Evolutionary conservation across 2,888 invertebrate genomes (phyloP), one percentile per base, ranked within the genome.

Genomic region (Hermaeophaga mercurialis): DNA sequence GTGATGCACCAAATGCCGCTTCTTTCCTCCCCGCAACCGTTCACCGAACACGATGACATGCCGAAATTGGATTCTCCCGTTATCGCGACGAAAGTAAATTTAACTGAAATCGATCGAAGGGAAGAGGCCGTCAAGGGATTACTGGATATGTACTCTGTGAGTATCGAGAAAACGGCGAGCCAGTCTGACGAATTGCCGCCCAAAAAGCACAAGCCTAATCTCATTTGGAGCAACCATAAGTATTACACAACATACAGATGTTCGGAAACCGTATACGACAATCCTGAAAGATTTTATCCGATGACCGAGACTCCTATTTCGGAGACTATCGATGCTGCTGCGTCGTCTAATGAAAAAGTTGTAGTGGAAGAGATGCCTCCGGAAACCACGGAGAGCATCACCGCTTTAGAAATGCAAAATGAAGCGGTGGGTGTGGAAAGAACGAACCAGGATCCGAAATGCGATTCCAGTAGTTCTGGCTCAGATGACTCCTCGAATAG

Each of bases 221-320:
- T 65, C 3, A 66, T 70, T 17, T 68, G 69, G 68, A 64, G 49
- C 36, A 64, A 65, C 38, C 66, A 65, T n/a, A 68, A 73, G 39
- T 75, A 71, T 63, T 77, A 73, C 54, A 71, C 75, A 0, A 70
- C 76, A 1, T 76, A 77, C 56, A 59, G 52, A 28, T 74, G 74
- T 49, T 48, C 62, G 1, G 58, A 68, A 9, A 70, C 68, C 1
- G 62, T 67, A 17, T 74, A 73, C 54, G 53, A 64, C 4, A 70
- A 74, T 34, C 52, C 59, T 1, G 73, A 77, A 12, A 56, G 75
- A n/a, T 76, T 77, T 62, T 77, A 72, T 60, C 77, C 78, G 0
- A 69, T 77, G 74, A 73, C 69, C 8, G 57, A 67, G 19, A 62
- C 63, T 22, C 75, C 78, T 0, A 78, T 78, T 34, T 65, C 73